A percentile compares a stretch with the other conserved stretches of the same genome.
Conservation (phyloP, 2,888 invertebrate species). For the Drosophila flavopinicola region DNA sequence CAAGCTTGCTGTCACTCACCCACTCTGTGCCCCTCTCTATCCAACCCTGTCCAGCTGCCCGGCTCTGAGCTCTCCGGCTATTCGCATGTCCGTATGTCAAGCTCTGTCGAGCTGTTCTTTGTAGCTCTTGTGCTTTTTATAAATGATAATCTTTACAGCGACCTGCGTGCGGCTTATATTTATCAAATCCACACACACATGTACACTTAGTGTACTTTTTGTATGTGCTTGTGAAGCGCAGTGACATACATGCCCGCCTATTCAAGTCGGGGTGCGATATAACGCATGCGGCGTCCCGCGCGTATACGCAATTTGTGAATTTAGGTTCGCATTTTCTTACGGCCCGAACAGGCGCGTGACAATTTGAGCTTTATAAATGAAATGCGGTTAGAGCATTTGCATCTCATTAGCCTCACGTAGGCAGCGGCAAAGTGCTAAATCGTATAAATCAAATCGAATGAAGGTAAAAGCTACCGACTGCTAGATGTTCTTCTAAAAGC, state of each 20-base stretch:
- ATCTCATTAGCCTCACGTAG: constrained; percentile 28
- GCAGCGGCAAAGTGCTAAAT: neutral
- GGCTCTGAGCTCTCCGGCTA: neutral
- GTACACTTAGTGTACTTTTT: constrained; percentile 1
- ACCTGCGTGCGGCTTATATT: constrained; percentile 64
- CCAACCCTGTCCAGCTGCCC: neutral
- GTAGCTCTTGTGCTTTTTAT: constrained; percentile 56
- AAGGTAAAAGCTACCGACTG: neutral
- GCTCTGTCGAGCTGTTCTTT: constrained; percentile 22
- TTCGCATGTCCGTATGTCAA: constrained; percentile 11
- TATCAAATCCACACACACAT: constrained; percentile 41
- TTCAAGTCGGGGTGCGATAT: constrained; percentile 9
- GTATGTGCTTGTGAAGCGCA: constrained; percentile 19
- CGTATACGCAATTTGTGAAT: constrained; percentile 62
- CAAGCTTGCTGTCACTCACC: constrained; percentile 17
- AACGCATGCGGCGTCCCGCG: constrained; percentile 24
- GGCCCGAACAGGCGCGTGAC: constrained; percentile 26
- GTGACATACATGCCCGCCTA: constrained; percentile 38
- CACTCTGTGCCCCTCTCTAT: neutral
- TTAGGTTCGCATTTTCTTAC: constrained; percentile 32
- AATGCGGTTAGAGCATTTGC: constrained; percentile 28
- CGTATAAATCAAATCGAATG: constrained; percentile 9
- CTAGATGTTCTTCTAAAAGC: too few relatives aligned
- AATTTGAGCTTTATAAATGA: constrained; percentile 19
- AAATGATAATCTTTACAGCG: constrained; percentile 61